phyloP scores from a whole-genome alignment of 2,113 vertebrate genomes.

The Dascyllus trimaculatus region DNA sequence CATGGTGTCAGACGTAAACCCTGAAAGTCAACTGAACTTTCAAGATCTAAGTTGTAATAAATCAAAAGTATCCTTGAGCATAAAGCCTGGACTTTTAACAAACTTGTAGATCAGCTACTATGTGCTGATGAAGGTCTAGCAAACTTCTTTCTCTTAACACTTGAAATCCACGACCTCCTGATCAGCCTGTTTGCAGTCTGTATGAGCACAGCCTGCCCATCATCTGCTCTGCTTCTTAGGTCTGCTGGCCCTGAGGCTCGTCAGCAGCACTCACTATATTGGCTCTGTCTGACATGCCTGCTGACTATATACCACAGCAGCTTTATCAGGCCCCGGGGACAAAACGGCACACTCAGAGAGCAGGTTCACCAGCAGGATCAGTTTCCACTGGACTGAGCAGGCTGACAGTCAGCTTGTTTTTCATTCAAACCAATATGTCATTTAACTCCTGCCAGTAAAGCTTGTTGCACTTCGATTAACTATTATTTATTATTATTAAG shows the following conservation, averaged over 20 bases:
- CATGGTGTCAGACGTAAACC: no score
- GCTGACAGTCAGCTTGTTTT: not conserved
- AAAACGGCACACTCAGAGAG: not conserved
- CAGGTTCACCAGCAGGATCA: slow-evolving; percentile 21
- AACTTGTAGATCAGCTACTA: no score
- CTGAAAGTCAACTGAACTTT: no score
- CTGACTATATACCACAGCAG: slow-evolving; percentile 22
- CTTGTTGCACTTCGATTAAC: not conserved
- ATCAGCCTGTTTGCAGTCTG: slow-evolving; percentile 12
- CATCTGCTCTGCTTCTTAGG: not conserved
- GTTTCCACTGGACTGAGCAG: not conserved
- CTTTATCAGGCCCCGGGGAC: slow-evolving; percentile 17
- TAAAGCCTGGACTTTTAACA: no score
- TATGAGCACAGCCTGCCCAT: not conserved
- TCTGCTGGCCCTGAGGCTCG: slow-evolving; percentile 32
- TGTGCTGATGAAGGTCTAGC: not conserved
- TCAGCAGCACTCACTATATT: slow-evolving; percentile 69
- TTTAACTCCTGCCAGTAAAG: not conserved
- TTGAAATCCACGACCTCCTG: slow-evolving; percentile 7
- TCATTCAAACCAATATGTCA: not conserved
- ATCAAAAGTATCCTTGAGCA: no score
- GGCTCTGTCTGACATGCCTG: slow-evolving; percentile 32
- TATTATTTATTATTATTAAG: no score
- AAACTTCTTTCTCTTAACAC: no score
- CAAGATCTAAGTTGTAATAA: no score